Evolutionary conservation across 2,113 vertebrate genomes (phyloP).

Genomic region (Prolemur simus): DNA sequence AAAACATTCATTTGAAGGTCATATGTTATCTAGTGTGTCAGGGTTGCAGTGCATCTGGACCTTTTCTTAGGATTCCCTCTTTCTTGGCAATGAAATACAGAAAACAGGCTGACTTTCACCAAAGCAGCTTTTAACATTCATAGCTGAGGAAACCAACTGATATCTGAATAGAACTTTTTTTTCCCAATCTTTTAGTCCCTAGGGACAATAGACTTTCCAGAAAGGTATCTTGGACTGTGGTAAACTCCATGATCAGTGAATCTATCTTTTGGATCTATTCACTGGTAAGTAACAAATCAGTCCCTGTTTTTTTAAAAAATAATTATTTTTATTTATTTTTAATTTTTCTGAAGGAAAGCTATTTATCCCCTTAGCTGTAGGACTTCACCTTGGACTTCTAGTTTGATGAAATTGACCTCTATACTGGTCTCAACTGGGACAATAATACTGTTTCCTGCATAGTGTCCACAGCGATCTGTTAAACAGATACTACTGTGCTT

Average conservation of each 20-base stretch:
- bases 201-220: background rate
- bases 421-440: background rate
- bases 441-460: background rate
- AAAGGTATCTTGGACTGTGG: background rate
- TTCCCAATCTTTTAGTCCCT: background rate
- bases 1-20: constrained; percentile 22
- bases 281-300: background rate
- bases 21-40: constrained; percentile 8
- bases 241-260: background rate
- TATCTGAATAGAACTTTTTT: background rate
- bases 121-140: constrained; percentile 29
- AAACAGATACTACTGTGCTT: background rate
- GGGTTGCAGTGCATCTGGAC: background rate
- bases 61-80: constrained; percentile 30
- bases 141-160: background rate
- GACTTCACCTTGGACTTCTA: background rate
- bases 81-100: background rate
- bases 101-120: background rate
- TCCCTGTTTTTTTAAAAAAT: background rate
- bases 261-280: background rate
- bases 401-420: background rate
- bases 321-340: background rate
- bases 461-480: background rate
- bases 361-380: background rate
- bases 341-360: background rate